Evolutionary conservation across 1,140 invertebrate species (phyloP).

Genomic region (Acyrthosiphon pisum): DNA sequence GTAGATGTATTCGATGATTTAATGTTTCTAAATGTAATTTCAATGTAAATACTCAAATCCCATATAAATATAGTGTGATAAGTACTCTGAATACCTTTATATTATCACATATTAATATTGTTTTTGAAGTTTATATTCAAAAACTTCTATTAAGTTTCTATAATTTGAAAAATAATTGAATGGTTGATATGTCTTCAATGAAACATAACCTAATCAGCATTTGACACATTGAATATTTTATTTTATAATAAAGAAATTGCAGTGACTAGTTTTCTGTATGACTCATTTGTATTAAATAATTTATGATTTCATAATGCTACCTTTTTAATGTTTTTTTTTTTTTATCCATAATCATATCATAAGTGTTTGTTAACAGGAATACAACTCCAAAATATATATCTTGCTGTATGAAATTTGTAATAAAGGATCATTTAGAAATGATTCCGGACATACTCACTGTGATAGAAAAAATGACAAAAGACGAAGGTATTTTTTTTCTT

Average conservation of each 20-base stretch:
- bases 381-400: constrained; percentile 54
- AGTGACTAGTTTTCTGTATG: neutral
- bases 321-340: neutral
- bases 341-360: neutral
- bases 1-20: neutral
- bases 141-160: neutral
- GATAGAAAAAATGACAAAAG: constrained; percentile 56
- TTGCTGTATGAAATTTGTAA: constrained; percentile 53
- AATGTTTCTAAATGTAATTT: neutral
- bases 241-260: neutral
- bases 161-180: neutral
- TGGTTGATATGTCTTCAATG: neutral
- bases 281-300: neutral
- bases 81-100: neutral
- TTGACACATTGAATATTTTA: neutral
- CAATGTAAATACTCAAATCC: neutral
- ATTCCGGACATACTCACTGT: constrained; percentile 54
- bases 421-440: constrained; percentile 57
- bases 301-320: neutral
- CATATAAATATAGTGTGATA: neutral
- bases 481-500: constrained; percentile 40
- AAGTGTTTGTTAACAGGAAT: constrained; percentile 37
- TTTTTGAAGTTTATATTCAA: neutral
- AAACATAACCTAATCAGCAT: neutral
- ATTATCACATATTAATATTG: neutral